A percentile compares a stretch with the other conserved stretches of the same genome.
Conservation (phyloP, 2,797 vertebrate species). For the Gymnocypris eckloni region DNA sequence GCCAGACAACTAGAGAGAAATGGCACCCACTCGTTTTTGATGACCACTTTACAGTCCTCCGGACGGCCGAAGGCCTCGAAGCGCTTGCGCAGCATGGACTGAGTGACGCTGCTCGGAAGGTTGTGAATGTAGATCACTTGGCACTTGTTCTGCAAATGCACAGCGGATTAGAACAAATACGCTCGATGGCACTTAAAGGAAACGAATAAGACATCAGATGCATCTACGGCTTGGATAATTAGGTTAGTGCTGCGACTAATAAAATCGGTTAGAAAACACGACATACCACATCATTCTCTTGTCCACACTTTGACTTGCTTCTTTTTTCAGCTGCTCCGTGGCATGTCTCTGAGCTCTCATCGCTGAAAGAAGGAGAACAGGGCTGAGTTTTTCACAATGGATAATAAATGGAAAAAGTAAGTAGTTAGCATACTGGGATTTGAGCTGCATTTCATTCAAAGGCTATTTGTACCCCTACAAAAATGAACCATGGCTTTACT, state of each 20-base stretch:
- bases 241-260: conserved; percentile 5
- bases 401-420: background rate
- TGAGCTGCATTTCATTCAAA: background rate
- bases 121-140: conserved; percentile 94
- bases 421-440: background rate
- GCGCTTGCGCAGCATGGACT: conserved; percentile 92
- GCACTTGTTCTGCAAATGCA: conserved; percentile 87
- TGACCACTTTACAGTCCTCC: conserved; percentile 92
- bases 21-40: conserved; percentile 83
- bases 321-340: conserved; percentile 73
- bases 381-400: background rate
- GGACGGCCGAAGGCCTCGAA: conserved; percentile 94
- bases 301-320: conserved; percentile 74
- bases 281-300: conserved; percentile 72
- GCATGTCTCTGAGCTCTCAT: conserved; percentile 76
- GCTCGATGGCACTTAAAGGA: background rate
- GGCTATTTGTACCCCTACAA: background rate
- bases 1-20: background rate
- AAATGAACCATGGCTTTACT: background rate
- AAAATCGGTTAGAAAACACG: background rate
- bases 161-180: conserved; percentile 5
- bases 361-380: conserved; percentile 55
- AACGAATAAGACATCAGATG: background rate
- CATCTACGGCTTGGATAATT: background rate
- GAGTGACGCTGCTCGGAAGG: conserved; percentile 91